These are phyloP conservation scores for Cherax quadricarinatus DNA, from an alignment of 1,140 invertebrate genomes.

Conservation along the genomic window DNA sequence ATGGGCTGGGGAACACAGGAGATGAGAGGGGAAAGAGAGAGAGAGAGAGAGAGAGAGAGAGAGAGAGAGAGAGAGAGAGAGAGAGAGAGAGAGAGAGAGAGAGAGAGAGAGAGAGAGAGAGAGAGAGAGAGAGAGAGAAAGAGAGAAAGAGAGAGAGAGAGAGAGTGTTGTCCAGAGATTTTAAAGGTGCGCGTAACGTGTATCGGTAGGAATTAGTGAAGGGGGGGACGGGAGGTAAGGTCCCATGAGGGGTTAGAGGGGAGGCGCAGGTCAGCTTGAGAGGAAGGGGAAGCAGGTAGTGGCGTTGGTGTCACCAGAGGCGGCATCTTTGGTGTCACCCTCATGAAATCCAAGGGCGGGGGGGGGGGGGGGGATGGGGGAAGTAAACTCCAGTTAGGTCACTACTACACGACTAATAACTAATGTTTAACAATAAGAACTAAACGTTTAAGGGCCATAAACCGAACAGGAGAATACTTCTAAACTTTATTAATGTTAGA, in stretches of 20 bases:
- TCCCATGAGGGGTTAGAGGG: neutral
- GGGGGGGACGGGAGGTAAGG: neutral
- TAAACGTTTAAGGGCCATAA: too few relatives aligned
- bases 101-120: neutral
- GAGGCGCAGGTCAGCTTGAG: neutral
- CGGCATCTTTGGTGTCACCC: too few relatives aligned
- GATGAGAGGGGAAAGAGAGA: neutral
- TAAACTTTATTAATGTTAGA: too few relatives aligned
- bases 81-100: neutral
- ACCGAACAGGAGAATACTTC: too few relatives aligned
- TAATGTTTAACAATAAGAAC: too few relatives aligned
- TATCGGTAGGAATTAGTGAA: neutral
- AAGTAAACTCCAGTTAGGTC: too few relatives aligned
- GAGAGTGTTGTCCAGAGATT: neutral
- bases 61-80: constrained; percentile 11
- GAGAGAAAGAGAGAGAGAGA: constrained; percentile 7
- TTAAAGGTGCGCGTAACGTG: neutral
- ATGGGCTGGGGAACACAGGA: neutral
- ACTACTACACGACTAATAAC: too few relatives aligned
- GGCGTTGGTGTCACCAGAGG: too few relatives aligned
- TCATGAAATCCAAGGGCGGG: too few relatives aligned
- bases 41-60: constrained; percentile 3
- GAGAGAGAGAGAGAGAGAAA: constrained; percentile 8
- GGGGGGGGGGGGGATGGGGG: too few relatives aligned
- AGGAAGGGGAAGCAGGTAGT: too few relatives aligned